Percentiles rank a stretch among this genome's conserved stretches.
phyloP scores from a whole-genome alignment of 2,888 invertebrate species.

The Drosophila meridionalis region DNA sequence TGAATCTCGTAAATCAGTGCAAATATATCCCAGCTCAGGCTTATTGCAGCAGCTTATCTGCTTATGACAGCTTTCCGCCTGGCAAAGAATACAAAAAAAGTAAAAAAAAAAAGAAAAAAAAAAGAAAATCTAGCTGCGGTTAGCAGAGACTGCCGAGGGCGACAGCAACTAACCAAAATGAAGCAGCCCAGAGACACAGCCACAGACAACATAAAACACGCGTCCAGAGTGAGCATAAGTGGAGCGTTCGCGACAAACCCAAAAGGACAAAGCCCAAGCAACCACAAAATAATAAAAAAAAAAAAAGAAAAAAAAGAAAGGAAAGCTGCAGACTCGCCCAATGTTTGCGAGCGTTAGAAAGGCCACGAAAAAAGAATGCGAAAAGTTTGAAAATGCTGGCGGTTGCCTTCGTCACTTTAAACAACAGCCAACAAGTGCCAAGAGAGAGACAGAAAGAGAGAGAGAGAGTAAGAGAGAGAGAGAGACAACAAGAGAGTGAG shows the following conservation, averaged over 20 bases:
- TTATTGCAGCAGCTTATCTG: conserved; percentile 84
- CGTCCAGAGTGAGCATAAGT: conserved; percentile 58
- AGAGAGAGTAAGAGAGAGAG: neutral
- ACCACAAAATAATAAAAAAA: conserved; percentile 53
- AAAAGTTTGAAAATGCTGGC: conserved; percentile 55
- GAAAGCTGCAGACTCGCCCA: conserved; percentile 22
- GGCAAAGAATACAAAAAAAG: conserved; percentile 22
- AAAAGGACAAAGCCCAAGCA: conserved; percentile 67
- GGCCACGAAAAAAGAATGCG: conserved; percentile 19
- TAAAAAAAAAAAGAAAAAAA: conserved; percentile 1
- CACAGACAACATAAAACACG: conserved; percentile 77
- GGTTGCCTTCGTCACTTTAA: conserved; percentile 67
- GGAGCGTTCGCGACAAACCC: conserved; percentile 59
- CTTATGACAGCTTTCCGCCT: conserved; percentile 84
- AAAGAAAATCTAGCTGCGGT: neutral
- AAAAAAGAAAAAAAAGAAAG: conserved; percentile 19
- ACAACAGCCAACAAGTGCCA: conserved; percentile 41
- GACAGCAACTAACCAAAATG: conserved; percentile 52
- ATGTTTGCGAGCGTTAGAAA: conserved; percentile 34
- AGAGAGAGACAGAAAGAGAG: neutral
- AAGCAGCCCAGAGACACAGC: conserved; percentile 61
- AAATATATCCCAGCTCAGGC: conserved; percentile 79
- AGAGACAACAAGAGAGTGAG: neutral
- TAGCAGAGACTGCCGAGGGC: conserved; percentile 17
- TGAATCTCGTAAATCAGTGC: conserved; percentile 80